phyloP scores from a whole-genome alignment of 2,113 vertebrate genomes.

The Poeciliopsis retropinna region DNA sequence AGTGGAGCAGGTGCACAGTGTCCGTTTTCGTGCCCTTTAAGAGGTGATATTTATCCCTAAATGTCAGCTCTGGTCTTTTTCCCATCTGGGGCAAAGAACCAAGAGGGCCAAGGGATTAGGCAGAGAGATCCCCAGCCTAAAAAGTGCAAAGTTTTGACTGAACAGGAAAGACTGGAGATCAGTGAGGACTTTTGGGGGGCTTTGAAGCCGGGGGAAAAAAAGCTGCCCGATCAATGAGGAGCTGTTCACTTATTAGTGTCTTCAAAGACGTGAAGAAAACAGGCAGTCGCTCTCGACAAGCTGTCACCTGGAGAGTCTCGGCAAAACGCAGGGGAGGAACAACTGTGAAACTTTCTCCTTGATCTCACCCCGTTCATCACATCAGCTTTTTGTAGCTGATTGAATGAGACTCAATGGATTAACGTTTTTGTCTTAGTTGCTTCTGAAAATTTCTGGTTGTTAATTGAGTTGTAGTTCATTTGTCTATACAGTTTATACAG shows the following conservation, averaged over 20 bases:
- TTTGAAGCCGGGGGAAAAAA: constrained; percentile 68
- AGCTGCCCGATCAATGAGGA: constrained; percentile 65
- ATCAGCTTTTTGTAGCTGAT: background rate
- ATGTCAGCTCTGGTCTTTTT: background rate
- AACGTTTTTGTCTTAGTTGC: background rate
- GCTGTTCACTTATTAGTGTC: constrained; percentile 60
- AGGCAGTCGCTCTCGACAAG: constrained; percentile 26
- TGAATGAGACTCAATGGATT: constrained; percentile 10
- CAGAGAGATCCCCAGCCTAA: constrained; percentile 42
- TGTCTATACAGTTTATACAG: too few relatives aligned
- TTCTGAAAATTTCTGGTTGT: background rate
- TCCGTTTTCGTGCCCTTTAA: constrained; percentile 19
- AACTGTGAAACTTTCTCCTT: constrained; percentile 14
- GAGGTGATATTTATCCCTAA: constrained; percentile 10
- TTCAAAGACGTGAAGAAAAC: constrained; percentile 58
- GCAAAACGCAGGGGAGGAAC: constrained; percentile 10
- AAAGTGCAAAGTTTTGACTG: constrained; percentile 59
- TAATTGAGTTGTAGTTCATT: too few relatives aligned
- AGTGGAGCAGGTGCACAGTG: constrained; percentile 33
- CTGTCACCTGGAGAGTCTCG: constrained; percentile 16
- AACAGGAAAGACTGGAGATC: constrained; percentile 58
- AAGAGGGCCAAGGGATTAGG: constrained; percentile 13
- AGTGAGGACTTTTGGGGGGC: constrained; percentile 45
- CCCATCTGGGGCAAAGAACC: background rate
- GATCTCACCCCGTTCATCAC: constrained; percentile 7